Conservation (phyloP, 2,113 vertebrate species). For the Leucopsar rothschildi region DNA sequence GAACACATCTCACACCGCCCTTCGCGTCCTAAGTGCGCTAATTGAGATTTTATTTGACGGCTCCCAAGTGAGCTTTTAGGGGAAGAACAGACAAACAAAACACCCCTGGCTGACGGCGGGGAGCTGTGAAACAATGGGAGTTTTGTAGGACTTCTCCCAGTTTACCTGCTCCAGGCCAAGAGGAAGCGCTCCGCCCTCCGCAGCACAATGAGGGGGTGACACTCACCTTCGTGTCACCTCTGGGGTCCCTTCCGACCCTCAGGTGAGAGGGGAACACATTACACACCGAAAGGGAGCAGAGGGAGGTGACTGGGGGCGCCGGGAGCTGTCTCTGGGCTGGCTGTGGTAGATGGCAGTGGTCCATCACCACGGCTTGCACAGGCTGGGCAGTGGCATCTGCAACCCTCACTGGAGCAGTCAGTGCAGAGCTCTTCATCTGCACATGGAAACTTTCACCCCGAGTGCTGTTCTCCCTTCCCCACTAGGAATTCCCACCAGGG, state of each 20-base stretch:
- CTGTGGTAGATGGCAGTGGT: not conserved
- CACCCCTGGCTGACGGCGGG: not conserved
- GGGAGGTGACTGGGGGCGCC: too few relatives aligned
- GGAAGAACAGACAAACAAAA: not conserved
- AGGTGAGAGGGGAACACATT: not conserved
- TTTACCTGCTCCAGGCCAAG: slow-evolving; percentile 7
- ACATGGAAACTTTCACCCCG: not conserved
- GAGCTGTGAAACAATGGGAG: not conserved
- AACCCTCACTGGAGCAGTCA: accelerated
- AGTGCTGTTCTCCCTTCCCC: accelerated
- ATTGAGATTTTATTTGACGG: not conserved
- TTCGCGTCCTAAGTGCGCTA: not conserved
- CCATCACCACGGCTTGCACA: not conserved
- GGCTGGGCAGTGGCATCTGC: not conserved
- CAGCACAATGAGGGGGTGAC: not conserved
- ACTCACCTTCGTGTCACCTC: not conserved
- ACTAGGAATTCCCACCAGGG: not conserved
- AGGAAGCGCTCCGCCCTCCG: not conserved
- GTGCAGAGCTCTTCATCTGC: accelerated
- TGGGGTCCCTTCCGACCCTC: accelerated
- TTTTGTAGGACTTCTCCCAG: not conserved
- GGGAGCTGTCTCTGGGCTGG: not conserved
- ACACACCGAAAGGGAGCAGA: not conserved
- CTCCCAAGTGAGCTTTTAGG: not conserved
- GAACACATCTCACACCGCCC: not conserved